A percentile compares a stretch with the other conserved stretches of the same genome.
Conservation (phyloP, 2,113 vertebrate species). For the Salvelinus alpinus region DNA sequence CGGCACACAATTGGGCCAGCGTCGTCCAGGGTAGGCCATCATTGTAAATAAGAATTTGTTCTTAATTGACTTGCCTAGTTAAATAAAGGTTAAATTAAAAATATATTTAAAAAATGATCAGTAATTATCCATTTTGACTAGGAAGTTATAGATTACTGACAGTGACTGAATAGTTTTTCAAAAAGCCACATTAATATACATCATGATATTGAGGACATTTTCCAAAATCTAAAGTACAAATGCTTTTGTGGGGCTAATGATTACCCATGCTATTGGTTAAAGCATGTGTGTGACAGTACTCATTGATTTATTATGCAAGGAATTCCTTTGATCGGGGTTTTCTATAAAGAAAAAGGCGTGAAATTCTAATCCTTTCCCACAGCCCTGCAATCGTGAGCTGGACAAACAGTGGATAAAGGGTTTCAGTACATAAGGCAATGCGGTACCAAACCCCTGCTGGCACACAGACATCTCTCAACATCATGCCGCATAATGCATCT, state of each 20-base stretch:
- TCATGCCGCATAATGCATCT: too few species aligned
- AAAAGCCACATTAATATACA: neutral
- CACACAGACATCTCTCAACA: conserved; percentile 58
- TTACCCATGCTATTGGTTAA: conserved; percentile 46
- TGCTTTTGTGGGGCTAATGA: conserved; percentile 45
- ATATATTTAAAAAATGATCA: too few species aligned
- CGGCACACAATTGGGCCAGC: too few species aligned
- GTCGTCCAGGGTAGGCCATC: too few species aligned
- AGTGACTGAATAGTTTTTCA: neutral
- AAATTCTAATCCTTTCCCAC: conserved; percentile 92
- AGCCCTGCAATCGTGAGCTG: conserved; percentile 80
- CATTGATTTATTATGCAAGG: conserved; percentile 87
- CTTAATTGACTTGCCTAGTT: too few species aligned
- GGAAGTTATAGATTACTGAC: too few species aligned
- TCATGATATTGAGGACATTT: neutral
- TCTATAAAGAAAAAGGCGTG: conserved; percentile 77
- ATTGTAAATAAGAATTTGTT: too few species aligned
- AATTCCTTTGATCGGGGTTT: conserved; percentile 88
- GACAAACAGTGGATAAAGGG: conserved; percentile 80
- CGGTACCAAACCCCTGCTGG: conserved; percentile 68
- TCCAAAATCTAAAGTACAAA: conserved; percentile 56
- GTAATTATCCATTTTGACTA: neutral
- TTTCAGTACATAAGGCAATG: conserved; percentile 60
- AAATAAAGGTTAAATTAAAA: too few species aligned
- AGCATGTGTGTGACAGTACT: conserved; percentile 70